Evolutionary conservation across 37 sponge, comb jelly and placozoan species (phyloP).

Genomic region (Cladorhizidae sp.): DNA sequence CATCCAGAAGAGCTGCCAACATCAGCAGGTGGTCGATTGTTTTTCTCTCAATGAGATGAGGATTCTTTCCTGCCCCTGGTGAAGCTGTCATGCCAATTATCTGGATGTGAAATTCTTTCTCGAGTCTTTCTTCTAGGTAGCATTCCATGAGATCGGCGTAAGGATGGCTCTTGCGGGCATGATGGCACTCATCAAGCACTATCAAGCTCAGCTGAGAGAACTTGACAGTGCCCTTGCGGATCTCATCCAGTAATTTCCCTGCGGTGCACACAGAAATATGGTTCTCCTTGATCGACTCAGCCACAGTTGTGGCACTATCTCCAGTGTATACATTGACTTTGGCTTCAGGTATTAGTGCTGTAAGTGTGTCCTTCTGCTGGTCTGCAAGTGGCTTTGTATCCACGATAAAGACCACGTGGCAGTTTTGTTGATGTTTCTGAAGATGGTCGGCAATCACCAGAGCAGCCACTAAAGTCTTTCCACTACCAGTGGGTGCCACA

Average conservation of each 20-base stretch:
- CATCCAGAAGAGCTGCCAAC: slow-evolving; percentile 78
- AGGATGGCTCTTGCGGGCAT: slow-evolving; percentile 56
- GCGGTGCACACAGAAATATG: slow-evolving; percentile 70
- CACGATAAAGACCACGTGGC: slow-evolving; percentile 48
- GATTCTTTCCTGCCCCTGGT: slow-evolving; percentile 64
- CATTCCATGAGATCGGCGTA: slow-evolving; percentile 51
- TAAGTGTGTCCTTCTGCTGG: slow-evolving; percentile 43
- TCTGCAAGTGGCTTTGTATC: slow-evolving; percentile 45
- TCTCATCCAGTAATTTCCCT: slow-evolving; percentile 43
- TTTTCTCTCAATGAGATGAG: not conserved
- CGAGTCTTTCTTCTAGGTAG: slow-evolving; percentile 35
- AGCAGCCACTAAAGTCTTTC: slow-evolving; percentile 63
- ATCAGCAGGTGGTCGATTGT: slow-evolving; percentile 40
- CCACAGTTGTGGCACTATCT: not conserved
- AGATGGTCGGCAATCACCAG: slow-evolving; percentile 56
- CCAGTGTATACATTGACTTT: slow-evolving; percentile 26
- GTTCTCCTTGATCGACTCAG: not conserved
- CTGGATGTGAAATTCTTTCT: slow-evolving; percentile 17
- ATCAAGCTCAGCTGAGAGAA: slow-evolving; percentile 50
- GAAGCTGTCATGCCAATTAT: slow-evolving; percentile 69
- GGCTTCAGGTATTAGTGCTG: slow-evolving; percentile 12
- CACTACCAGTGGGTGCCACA: slow-evolving; percentile 66
- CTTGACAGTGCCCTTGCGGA: slow-evolving; percentile 4
- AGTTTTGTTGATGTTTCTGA: not conserved
- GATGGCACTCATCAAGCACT: slow-evolving; percentile 89